phyloP scores from a whole-genome alignment of 2,797 vertebrate genomes.

The Myoxocephalus aenaeus region DNA sequence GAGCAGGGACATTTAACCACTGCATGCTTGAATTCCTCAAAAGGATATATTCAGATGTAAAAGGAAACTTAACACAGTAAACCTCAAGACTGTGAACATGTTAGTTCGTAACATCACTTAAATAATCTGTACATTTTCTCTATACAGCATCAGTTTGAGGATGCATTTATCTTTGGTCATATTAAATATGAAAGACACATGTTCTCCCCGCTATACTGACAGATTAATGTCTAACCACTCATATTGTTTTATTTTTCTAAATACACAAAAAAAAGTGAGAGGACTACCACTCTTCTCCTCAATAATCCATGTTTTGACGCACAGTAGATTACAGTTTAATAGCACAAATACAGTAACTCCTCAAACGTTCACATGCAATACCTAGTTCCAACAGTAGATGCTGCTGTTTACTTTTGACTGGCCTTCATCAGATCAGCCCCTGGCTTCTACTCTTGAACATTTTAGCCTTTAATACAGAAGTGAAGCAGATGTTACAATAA shows the following conservation, averaged over 20 bases:
- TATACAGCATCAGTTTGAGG: neutral
- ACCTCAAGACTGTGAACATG: neutral
- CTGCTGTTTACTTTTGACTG: slow-evolving; percentile 21
- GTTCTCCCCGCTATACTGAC: neutral
- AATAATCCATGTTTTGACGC: neutral
- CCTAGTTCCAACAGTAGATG: slow-evolving; percentile 20
- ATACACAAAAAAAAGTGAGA: neutral
- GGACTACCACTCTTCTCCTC: neutral
- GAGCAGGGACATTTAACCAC: neutral
- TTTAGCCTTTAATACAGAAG: neutral
- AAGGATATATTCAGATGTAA: neutral
- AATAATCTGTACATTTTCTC: neutral
- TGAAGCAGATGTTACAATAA: neutral
- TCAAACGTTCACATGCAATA: neutral
- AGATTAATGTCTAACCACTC: neutral
- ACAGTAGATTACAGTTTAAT: neutral
- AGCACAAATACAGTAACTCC: neutral
- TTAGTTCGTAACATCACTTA: neutral
- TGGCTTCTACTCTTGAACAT: neutral
- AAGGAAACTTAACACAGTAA: neutral
- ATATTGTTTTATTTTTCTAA: neutral
- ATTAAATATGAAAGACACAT: neutral
- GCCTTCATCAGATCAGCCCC: neutral
- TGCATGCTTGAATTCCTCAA: neutral
- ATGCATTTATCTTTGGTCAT: neutral